Percentiles rank a stretch among this genome's conserved stretches.
These are phyloP conservation scores for Amphiduros pacificus DNA, from an alignment of 2,888 invertebrate genomes.

Conservation along the genomic window DNA sequence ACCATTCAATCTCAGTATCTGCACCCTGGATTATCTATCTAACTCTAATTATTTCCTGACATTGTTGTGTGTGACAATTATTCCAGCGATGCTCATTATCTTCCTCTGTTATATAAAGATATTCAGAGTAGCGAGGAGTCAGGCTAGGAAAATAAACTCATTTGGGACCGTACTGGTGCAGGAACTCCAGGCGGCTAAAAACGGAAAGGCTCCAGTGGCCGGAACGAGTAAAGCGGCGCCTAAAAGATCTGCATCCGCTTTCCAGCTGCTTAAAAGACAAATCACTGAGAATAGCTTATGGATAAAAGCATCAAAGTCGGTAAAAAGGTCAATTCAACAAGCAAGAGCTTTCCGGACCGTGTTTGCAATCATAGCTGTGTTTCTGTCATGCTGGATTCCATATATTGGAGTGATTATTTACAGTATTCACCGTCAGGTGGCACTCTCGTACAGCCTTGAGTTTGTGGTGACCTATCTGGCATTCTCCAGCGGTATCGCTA, in stretches of 20 bases:
- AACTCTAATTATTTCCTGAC: background rate
- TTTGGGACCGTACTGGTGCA: background rate
- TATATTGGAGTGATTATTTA: conserved; percentile 2
- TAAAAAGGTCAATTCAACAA: conserved; percentile 1
- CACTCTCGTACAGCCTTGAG: background rate
- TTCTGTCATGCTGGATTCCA: conserved; percentile 4
- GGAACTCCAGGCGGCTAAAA: background rate
- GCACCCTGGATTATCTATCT: background rate
- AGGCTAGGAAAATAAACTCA: background rate
- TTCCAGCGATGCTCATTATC: background rate
- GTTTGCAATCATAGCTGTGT: conserved; percentile 4
- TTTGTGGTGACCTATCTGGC: conserved; percentile 6
- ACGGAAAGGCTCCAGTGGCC: background rate
- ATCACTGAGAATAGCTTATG: background rate
- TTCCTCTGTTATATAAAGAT: background rate
- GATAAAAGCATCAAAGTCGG: background rate
- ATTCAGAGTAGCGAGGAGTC: background rate
- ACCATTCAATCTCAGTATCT: background rate
- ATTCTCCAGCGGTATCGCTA: conserved; percentile 1
- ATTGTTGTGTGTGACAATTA: background rate
- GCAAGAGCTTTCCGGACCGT: conserved; percentile 5
- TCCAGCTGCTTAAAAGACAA: background rate
- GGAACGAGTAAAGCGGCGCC: background rate
- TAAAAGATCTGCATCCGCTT: background rate
- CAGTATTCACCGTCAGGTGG: background rate